Percentiles rank a stretch among this genome's conserved stretches.
Conservation (phyloP, 2,113 vertebrate genomes). For the Ia io region DNA sequence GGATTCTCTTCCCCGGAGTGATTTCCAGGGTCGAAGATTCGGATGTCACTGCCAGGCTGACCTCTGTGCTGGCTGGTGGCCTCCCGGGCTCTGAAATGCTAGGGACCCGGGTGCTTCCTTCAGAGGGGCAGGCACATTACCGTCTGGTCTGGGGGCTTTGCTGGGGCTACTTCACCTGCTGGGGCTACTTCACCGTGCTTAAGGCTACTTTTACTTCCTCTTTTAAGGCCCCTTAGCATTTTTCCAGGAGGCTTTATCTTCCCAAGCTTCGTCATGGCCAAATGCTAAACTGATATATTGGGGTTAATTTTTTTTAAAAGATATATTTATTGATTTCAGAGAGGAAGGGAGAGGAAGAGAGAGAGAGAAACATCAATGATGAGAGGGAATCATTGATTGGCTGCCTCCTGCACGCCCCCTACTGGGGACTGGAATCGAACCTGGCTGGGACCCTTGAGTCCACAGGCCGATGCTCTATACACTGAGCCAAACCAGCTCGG, state of each 20-base stretch:
- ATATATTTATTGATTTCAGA: no score
- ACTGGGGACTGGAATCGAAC: no score
- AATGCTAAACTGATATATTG: slow-evolving; percentile 16
- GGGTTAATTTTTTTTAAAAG: not conserved
- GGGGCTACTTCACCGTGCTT: not conserved
- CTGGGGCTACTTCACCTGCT: not conserved
- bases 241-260: slow-evolving; percentile 25
- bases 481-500: no score
- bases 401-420: no score
- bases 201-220: not conserved
- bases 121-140: not conserved
- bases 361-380: no score
- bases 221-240: not conserved
- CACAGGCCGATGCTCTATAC: no score
- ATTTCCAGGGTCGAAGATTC: not conserved
- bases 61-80: not conserved
- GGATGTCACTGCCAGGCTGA: not conserved
- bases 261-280: not conserved
- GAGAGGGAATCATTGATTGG: no score
- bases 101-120: not conserved
- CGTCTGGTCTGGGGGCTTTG: not conserved
- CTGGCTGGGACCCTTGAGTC: no score
- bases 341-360: no score
- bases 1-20: not conserved
- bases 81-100: not conserved